Conservation (phyloP, 2,888 invertebrate species). For the Pediacus dermestoides region DNA sequence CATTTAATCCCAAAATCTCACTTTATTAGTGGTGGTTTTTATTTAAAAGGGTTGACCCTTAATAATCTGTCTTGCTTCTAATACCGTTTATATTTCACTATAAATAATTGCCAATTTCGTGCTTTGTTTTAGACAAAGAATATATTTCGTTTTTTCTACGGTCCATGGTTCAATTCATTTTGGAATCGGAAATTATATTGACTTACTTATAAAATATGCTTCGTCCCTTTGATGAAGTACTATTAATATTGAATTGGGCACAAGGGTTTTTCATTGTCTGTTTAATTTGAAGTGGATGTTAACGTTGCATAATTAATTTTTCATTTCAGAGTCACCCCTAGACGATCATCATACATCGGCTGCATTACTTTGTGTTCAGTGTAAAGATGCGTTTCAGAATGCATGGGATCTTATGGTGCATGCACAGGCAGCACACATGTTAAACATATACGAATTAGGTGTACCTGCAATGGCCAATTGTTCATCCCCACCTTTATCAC, state of each 20-base stretch:
- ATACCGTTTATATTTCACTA: too few species aligned
- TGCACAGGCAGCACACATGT: slow-evolving; percentile 65
- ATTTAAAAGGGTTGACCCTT: slow-evolving; percentile 18
- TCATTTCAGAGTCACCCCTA: slow-evolving; percentile 38
- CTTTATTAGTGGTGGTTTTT: slow-evolving; percentile 23
- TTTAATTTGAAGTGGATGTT: background rate
- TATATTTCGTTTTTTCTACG: too few species aligned
- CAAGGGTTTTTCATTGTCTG: background rate
- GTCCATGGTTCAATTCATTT: slow-evolving; percentile 2
- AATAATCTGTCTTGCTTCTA: background rate
- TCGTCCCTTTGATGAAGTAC: too few species aligned
- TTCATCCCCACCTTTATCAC: slow-evolving; percentile 44
- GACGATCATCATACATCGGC: slow-evolving; percentile 50
- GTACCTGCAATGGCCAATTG: slow-evolving; percentile 44
- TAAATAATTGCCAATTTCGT: too few species aligned
- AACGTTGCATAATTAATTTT: slow-evolving; percentile 5
- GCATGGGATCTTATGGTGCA: slow-evolving; percentile 70
- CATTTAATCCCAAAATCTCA: slow-evolving; percentile 31
- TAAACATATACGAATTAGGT: slow-evolving; percentile 64
- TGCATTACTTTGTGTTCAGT: slow-evolving; percentile 61
- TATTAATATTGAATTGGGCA: too few species aligned
- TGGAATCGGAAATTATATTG: too few species aligned
- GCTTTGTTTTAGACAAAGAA: too few species aligned
- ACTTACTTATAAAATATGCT: too few species aligned
- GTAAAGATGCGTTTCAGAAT: slow-evolving; percentile 63